Conservation (phyloP, 1,140 invertebrate genomes). For the Olivierus martensii region DNA sequence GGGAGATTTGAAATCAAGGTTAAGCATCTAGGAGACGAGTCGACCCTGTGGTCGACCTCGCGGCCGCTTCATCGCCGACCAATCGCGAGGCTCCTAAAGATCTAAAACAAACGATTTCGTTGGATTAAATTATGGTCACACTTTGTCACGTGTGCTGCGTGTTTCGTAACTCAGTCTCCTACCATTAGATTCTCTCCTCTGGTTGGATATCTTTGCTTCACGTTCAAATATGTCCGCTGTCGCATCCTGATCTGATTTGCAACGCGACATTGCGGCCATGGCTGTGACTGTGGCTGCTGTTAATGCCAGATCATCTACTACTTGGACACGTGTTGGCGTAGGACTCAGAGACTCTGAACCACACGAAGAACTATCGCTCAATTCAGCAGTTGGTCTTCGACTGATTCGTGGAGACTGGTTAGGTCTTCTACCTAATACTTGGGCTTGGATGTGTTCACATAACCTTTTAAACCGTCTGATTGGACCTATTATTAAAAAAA, state of each 20-base stretch:
- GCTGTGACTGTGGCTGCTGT: background rate
- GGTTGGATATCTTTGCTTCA: constrained; percentile 8
- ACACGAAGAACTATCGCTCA: constrained; percentile 66
- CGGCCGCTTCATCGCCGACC: no score
- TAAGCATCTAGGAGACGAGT: no score
- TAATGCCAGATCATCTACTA: constrained; percentile 19
- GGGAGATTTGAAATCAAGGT: no score
- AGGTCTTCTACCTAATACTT: constrained; percentile 51
- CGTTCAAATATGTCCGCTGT: constrained; percentile 16
- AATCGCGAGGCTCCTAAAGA: no score
- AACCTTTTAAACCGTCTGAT: constrained; percentile 85
- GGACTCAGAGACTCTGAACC: constrained; percentile 55
- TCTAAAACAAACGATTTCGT: no score
- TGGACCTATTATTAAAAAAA: constrained; percentile 50
- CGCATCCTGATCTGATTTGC: constrained; percentile 21
- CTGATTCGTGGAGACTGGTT: constrained; percentile 45
- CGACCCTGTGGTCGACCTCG: no score
- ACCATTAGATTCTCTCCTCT: constrained; percentile 15
- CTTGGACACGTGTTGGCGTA: constrained; percentile 17
- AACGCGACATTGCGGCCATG: constrained; percentile 15
- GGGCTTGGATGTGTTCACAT: constrained; percentile 88
- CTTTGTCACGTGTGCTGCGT: background rate
- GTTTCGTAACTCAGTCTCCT: constrained; percentile 19
- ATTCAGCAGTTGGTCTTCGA: constrained; percentile 41
- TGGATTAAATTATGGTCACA: no score